phyloP scores from a whole-genome alignment of 2,888 invertebrate genomes.

The Gisinianus flammeolus region DNA sequence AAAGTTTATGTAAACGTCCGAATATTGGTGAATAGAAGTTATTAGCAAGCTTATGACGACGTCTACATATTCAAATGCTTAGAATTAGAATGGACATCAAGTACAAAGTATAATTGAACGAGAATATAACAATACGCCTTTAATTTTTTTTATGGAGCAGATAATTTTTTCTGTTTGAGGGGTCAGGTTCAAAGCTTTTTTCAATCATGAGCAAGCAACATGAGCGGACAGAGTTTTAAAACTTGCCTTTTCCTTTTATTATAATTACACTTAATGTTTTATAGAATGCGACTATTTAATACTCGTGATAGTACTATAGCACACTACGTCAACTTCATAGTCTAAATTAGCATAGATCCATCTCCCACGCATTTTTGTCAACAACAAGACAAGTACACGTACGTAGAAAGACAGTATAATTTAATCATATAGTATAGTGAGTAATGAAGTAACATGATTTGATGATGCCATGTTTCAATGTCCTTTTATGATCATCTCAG shows the following conservation, averaged over 20 bases:
- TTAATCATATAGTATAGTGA: background rate
- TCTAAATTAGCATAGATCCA: too few species aligned
- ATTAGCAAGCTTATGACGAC: too few species aligned
- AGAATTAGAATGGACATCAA: background rate
- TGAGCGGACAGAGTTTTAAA: background rate
- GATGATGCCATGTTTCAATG: conserved; percentile 29
- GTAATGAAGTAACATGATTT: conserved; percentile 1
- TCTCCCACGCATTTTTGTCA: conserved; percentile 1
- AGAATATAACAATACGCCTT: background rate
- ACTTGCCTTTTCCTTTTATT: too few species aligned
- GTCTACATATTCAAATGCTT: background rate
- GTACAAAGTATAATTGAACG: background rate
- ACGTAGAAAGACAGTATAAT: background rate
- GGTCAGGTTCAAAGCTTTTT: background rate
- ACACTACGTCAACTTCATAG: too few species aligned
- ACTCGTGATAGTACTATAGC: too few species aligned
- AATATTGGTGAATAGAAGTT: too few species aligned
- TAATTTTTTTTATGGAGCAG: background rate
- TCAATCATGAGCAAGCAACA: background rate
- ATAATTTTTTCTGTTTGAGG: background rate
- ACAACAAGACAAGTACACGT: conserved; percentile 1
- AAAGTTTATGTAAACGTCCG: too few species aligned
- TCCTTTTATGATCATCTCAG: conserved; percentile 42
- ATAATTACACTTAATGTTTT: too few species aligned
- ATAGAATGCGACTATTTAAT: too few species aligned